Percentiles rank a stretch among this genome's conserved stretches.
Conservation (phyloP, 2,797 vertebrate genomes). For the Peromyscus eremicus region DNA sequence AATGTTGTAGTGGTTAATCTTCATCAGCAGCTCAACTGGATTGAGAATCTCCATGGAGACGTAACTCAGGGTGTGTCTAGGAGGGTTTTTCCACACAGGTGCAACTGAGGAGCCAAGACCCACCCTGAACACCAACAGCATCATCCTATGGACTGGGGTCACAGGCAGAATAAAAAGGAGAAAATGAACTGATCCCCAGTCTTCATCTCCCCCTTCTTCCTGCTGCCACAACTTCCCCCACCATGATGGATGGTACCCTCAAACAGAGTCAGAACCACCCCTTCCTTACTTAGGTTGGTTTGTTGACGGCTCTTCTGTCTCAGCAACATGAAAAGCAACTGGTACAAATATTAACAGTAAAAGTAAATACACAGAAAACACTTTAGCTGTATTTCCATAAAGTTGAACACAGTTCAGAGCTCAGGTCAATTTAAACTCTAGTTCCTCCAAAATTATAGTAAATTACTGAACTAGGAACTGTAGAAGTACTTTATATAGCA, state of each 20-base stretch:
- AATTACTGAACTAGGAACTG: constrained; percentile 2
- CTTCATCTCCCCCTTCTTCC: background rate
- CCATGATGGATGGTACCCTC: background rate
- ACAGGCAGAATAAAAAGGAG: background rate
- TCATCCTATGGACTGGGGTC: background rate
- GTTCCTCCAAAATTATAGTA: constrained; percentile 14
- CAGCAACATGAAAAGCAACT: background rate
- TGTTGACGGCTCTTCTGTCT: background rate
- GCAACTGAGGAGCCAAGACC: background rate
- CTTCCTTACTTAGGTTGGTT: background rate
- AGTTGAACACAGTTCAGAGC: background rate
- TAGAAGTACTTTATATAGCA: background rate
- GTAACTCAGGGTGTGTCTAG: background rate
- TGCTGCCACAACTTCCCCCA: background rate
- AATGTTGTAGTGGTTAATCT: background rate
- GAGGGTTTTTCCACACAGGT: background rate
- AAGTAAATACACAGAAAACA: background rate
- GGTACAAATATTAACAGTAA: constrained; percentile 24
- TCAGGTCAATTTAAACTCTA: background rate
- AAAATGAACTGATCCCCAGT: background rate
- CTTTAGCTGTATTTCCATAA: background rate
- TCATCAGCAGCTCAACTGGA: background rate
- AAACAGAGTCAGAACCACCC: background rate
- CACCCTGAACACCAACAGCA: background rate
- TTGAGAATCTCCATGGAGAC: background rate